Conservation (phyloP, 2,113 vertebrate species). For the Willisornis vidua region DNA sequence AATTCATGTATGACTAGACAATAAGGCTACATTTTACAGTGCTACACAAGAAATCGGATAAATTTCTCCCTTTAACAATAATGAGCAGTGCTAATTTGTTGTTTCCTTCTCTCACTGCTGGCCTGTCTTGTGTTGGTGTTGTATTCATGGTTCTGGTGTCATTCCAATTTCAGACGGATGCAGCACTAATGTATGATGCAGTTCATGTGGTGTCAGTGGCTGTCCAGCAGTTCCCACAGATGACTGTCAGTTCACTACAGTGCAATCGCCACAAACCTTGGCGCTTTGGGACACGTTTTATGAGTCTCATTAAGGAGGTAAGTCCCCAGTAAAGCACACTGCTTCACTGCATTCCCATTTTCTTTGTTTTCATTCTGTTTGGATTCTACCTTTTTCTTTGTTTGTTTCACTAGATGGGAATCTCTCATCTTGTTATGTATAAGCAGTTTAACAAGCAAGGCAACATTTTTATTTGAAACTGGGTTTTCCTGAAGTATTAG, state of each 20-base stretch:
- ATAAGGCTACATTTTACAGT: not conserved
- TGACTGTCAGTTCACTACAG: constrained; percentile 97
- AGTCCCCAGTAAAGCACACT: not conserved
- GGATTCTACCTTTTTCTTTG: not conserved
- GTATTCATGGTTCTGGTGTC: not conserved
- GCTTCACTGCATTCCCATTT: not conserved
- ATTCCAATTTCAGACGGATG: constrained; percentile 86
- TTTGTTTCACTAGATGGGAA: not conserved
- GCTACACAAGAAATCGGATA: not conserved
- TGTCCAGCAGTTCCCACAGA: constrained; percentile 97
- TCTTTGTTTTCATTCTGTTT: not conserved
- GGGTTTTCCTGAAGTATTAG: not conserved
- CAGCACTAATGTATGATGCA: constrained; percentile 96
- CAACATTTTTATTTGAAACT: not conserved
- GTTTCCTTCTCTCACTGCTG: not conserved
- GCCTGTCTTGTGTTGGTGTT: not conserved
- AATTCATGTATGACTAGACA: not conserved
- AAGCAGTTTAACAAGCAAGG: not conserved
- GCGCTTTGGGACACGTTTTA: constrained; percentile 96
- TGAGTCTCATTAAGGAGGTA: constrained; percentile 98
- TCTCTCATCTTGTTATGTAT: not conserved
- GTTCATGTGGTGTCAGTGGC: constrained; percentile 97
- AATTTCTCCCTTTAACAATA: not conserved
- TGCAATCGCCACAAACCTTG: constrained; percentile 98
- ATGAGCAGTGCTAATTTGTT: not conserved